These are phyloP conservation scores for Muricea muricata DNA, from an alignment of 92 coral and sea anemone species.

Conservation along the genomic window DNA sequence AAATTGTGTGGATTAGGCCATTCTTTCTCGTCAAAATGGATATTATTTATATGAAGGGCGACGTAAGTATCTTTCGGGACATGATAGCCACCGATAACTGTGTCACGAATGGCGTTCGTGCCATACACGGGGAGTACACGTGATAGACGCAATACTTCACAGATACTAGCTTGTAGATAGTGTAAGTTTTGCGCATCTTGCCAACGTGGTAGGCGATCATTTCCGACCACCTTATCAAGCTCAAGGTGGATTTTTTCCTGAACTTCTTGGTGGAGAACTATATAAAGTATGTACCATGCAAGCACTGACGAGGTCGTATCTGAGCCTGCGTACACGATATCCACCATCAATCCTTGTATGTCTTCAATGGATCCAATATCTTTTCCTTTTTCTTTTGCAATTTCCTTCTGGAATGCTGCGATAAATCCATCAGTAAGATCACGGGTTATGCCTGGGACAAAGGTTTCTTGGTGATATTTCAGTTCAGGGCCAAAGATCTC, in stretches of 20 bases:
- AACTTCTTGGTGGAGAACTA: constrained; percentile 50
- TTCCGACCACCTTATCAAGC: constrained; percentile 62
- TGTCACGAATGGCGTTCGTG: constrained; percentile 33
- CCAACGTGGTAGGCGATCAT: constrained; percentile 51
- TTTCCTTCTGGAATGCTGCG: constrained; percentile 37
- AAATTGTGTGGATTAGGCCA: constrained; percentile 69
- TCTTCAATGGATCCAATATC: constrained; percentile 28
- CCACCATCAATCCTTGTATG: constrained; percentile 30
- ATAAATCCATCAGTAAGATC: constrained; percentile 66
- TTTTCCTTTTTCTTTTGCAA: constrained; percentile 10
- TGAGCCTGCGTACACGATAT: constrained; percentile 55
- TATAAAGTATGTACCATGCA: constrained; percentile 53
- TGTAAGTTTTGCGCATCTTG: constrained; percentile 27
- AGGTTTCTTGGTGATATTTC: constrained; percentile 44
- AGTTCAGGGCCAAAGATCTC: constrained; percentile 46
- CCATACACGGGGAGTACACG: constrained; percentile 46
- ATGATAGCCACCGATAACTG: constrained; percentile 57
- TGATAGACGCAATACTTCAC: constrained; percentile 59
- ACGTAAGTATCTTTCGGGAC: constrained; percentile 65
- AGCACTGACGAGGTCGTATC: constrained; percentile 64
- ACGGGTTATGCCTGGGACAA: constrained; percentile 38
- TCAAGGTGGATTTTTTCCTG: constrained; percentile 61
- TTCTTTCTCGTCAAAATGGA: constrained; percentile 61
- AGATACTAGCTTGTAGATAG: constrained; percentile 50
- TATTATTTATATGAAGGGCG: constrained; percentile 60